These are phyloP conservation scores for Pedicia rivosa DNA, from an alignment of 2,888 invertebrate genomes.

Conservation along the genomic window DNA sequence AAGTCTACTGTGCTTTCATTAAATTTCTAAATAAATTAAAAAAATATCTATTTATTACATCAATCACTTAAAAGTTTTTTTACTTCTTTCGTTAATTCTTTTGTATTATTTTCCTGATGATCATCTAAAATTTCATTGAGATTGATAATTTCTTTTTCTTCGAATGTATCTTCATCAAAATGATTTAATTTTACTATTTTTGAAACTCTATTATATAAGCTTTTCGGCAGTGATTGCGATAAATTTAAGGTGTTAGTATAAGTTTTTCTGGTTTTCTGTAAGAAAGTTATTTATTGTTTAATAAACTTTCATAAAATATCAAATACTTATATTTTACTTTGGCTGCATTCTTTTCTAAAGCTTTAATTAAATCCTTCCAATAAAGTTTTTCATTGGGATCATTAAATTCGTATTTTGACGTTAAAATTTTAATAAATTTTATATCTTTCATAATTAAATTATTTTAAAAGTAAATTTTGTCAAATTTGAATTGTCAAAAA, in stretches of 20 bases:
- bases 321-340: background rate
- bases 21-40: constrained; percentile 14
- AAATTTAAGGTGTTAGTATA: constrained; percentile 18
- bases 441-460: background rate
- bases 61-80: too few relatives aligned
- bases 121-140: constrained; percentile 11
- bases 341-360: constrained; percentile 18
- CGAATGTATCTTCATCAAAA: constrained; percentile 20
- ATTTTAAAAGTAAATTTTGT: too few relatives aligned
- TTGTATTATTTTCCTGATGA: too few relatives aligned
- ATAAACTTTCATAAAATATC: background rate
- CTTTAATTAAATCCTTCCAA: constrained; percentile 21
- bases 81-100: too few relatives aligned
- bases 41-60: too few relatives aligned
- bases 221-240: constrained; percentile 21
- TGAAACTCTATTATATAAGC: constrained; percentile 20
- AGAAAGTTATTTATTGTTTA: background rate
- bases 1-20: constrained; percentile 25
- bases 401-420: background rate
- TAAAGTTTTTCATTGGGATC: constrained; percentile 15
- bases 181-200: constrained; percentile 22
- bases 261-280: constrained; percentile 10
- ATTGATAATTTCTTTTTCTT: constrained; percentile 16
- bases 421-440: background rate
- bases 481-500: too few relatives aligned